These are phyloP conservation scores for Anniella stebbinsi DNA, from an alignment of 2,797 vertebrate species.

Conservation along the genomic window DNA sequence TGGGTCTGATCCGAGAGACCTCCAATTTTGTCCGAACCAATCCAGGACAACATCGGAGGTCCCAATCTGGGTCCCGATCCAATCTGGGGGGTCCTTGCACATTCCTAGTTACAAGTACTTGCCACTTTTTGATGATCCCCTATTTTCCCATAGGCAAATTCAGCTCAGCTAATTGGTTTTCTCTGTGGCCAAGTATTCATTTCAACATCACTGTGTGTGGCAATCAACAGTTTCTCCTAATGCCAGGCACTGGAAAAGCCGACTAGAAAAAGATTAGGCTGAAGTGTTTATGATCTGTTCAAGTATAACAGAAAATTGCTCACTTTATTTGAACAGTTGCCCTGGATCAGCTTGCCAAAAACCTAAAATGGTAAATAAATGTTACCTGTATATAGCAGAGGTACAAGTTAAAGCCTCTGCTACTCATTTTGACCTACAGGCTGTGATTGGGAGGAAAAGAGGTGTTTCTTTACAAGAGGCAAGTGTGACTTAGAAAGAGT, in stretches of 20 bases:
- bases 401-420: constrained; percentile 65
- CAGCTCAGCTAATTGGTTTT: constrained; percentile 36
- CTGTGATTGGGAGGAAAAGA: constrained; percentile 58
- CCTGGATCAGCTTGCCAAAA: constrained; percentile 66
- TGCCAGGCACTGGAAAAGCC: constrained; percentile 65
- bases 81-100: too few species aligned
- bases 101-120: too few species aligned
- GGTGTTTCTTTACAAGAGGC: constrained; percentile 35
- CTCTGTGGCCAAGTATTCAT: constrained; percentile 49
- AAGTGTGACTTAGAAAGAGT: neutral
- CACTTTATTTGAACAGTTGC: constrained; percentile 71
- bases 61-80: too few species aligned
- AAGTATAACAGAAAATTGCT: constrained; percentile 69
- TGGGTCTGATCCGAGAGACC: too few species aligned
- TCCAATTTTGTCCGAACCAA: too few species aligned
- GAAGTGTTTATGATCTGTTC: constrained; percentile 73
- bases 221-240: constrained; percentile 67
- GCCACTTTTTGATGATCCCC: constrained; percentile 11
- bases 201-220: constrained; percentile 60
- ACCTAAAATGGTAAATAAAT: constrained; percentile 58
- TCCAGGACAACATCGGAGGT: too few species aligned
- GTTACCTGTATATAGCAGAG: constrained; percentile 69
- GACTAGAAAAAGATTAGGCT: constrained; percentile 64
- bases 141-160: constrained; percentile 41
- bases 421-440: constrained; percentile 67